These are phyloP conservation scores for Drosophila baimaii DNA, from an alignment of 1,140 invertebrate species.

Conservation along the genomic window DNA sequence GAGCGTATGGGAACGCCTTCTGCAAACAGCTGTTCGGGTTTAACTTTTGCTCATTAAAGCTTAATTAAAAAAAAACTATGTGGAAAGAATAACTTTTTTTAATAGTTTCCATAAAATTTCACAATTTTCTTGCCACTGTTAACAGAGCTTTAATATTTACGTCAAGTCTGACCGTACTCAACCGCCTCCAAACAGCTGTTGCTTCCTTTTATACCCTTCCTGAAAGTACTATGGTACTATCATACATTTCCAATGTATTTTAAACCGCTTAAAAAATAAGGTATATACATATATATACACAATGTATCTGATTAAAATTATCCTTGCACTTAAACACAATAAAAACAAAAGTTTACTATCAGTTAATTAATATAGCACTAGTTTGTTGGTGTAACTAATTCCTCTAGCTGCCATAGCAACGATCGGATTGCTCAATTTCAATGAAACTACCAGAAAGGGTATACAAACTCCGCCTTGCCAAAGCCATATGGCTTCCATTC, in stretches of 20 bases:
- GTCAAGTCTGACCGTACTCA: conserved; percentile 11
- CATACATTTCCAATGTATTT: background rate
- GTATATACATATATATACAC: too few relatives aligned
- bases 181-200: conserved; percentile 30
- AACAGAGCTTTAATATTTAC: background rate
- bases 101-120: background rate
- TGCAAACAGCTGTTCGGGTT: background rate
- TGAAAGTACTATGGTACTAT: background rate
- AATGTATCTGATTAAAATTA: too few relatives aligned
- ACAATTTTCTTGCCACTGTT: background rate
- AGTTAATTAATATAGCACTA: background rate
- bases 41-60: background rate
- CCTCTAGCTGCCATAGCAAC: too few relatives aligned
- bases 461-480: background rate
- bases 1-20: background rate
- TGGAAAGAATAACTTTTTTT: background rate
- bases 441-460: background rate
- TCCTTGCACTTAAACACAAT: background rate
- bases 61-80: background rate
- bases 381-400: too few relatives aligned
- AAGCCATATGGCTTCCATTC: background rate
- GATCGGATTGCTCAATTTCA: too few relatives aligned
- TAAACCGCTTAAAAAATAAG: too few relatives aligned
- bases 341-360: background rate
- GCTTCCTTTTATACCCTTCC: conserved; percentile 14